Base-by-base conservation (phyloP, 2,797 vertebrate species). In the Philypnodon macrostomus region DNA sequence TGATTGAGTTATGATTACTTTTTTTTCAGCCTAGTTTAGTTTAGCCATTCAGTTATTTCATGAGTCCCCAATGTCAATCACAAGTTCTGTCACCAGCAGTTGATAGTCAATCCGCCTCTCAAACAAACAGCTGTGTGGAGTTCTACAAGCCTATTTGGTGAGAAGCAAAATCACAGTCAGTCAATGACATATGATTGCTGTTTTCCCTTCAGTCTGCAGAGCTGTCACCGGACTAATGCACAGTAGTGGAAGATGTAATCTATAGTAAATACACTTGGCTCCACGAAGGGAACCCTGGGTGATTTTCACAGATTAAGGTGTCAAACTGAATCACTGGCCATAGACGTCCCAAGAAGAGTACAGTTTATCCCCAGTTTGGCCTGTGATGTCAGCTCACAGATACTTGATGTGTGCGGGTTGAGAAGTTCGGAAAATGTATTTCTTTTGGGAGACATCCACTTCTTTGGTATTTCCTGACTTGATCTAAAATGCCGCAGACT, bases 301-400 rank as follows among this genome's bases (percentile, higher is more conserved):
- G 79, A 81, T 81, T 82, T 85, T 70, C 63, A 26, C 79, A 81
- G 81, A 85, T 85, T 82, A 85, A 70, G 76, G 66, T 85, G 83
- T 85, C 85, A 85, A 73, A 75, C 55, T 65, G 67, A 84, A 85
- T 85, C 80, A 73, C 65, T 56, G 70, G 74, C 75, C 81, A 70
- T 33, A 75, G 75, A 69, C 69, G 64, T 48, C 46, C 63, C n/a
- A n/a, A n/a, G 75, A 85, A 53, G 70, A 66, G 71, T 44, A 75
- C 55, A 79, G 76, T 85, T 84, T 77, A 81, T 78, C 50, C 51
- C 15, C 33, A 2, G 31, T 77, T 76, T 55, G 63, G 40, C 47
- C 33, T 56, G 58, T 54, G 72, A 54, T 66, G 65, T 75, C 54
- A 53, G 53, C 47, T 51, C 19, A 38, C 39, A 32, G 45, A 65